Percentiles rank a stretch among this genome's conserved stretches.
These are phyloP conservation scores for Cololabis saira DNA, from an alignment of 2,113 vertebrate genomes.

Conservation along the genomic window DNA sequence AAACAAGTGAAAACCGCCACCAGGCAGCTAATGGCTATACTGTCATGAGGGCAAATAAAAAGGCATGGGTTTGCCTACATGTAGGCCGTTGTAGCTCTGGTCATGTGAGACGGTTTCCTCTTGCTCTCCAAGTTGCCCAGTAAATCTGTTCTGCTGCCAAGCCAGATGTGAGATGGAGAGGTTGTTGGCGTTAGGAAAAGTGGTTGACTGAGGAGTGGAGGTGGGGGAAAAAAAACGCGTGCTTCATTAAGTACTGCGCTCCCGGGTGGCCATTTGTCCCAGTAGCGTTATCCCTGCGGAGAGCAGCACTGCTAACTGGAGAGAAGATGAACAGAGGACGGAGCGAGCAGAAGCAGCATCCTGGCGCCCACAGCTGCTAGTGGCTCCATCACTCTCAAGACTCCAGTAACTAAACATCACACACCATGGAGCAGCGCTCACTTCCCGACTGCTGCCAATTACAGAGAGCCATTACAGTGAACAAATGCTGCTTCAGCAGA, in stretches of 20 bases:
- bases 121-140: slow-evolving; percentile 12
- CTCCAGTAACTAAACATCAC: slow-evolving; percentile 65
- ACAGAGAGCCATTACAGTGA: slow-evolving; percentile 84
- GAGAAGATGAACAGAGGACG: slow-evolving; percentile 43
- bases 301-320: slow-evolving; percentile 28
- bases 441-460: slow-evolving; percentile 82
- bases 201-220: slow-evolving; percentile 28
- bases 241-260: slow-evolving; percentile 56
- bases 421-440: slow-evolving; percentile 65
- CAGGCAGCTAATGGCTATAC: slow-evolving; percentile 64
- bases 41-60: slow-evolving; percentile 73
- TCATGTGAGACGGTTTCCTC: slow-evolving; percentile 59
- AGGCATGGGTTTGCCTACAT: slow-evolving; percentile 64
- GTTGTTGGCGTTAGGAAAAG: slow-evolving; percentile 24
- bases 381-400: slow-evolving; percentile 79
- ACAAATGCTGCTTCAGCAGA: slow-evolving; percentile 76
- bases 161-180: slow-evolving; percentile 60
- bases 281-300: slow-evolving; percentile 58
- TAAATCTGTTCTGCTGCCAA: slow-evolving; percentile 31
- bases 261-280: slow-evolving; percentile 68
- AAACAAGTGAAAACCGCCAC: slow-evolving; percentile 62
- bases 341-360: slow-evolving; percentile 18
- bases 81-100: slow-evolving; percentile 41
- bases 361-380: slow-evolving; percentile 62
- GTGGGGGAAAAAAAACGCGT: slow-evolving; percentile 23